Evolutionary conservation across 1,140 invertebrate genomes (phyloP).

Genomic region (Aphis gossypii): DNA sequence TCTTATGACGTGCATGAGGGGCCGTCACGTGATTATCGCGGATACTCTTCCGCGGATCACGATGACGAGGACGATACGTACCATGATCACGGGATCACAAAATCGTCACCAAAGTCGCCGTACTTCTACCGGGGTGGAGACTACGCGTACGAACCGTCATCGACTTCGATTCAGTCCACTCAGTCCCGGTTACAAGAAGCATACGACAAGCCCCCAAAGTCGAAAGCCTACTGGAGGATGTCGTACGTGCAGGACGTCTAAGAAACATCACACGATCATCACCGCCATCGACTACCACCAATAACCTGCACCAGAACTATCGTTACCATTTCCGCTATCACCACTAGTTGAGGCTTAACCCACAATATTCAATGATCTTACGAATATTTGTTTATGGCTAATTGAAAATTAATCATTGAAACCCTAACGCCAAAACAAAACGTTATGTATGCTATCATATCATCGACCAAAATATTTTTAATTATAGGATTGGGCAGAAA

Average conservation of each 20-base stretch:
- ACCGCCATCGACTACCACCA: background rate
- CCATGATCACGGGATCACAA: background rate
- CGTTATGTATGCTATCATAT: background rate
- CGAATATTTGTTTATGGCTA: background rate
- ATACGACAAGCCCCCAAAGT: background rate
- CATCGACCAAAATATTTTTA: background rate
- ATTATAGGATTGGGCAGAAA: background rate
- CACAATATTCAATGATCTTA: background rate
- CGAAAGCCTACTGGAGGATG: constrained; percentile 45
- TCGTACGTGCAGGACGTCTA: constrained; percentile 13
- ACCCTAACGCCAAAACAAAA: background rate
- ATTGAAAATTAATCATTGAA: background rate
- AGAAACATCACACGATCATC: background rate
- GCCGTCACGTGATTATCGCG: background rate
- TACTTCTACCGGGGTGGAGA: background rate
- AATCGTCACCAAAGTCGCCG: background rate
- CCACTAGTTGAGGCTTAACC: background rate
- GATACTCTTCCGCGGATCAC: background rate
- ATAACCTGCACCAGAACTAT: background rate
- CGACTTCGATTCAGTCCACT: constrained; percentile 3
- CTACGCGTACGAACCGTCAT: background rate
- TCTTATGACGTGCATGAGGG: background rate
- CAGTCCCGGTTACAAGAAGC: background rate
- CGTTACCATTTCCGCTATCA: too few species aligned
- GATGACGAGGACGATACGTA: background rate